phyloP scores from a whole-genome alignment of 1,140 invertebrate species.

The Mesaphorura yosii region DNA sequence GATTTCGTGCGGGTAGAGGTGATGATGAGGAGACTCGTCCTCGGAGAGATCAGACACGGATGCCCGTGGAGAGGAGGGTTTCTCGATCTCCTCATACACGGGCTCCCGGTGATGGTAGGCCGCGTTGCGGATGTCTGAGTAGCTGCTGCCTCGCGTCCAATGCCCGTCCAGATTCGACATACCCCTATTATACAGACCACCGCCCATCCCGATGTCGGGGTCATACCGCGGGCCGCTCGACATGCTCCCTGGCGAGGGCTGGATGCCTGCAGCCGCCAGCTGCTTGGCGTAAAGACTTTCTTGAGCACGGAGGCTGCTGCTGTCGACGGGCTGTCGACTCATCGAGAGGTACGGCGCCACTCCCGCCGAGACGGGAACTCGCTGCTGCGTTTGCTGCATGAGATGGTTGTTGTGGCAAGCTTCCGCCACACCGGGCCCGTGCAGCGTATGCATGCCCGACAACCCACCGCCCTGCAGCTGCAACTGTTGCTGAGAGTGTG shows the following conservation, averaged over 20 bases:
- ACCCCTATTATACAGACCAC: constrained; percentile 27
- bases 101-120: constrained; percentile 25
- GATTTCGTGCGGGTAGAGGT: constrained; percentile 27
- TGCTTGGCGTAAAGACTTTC: constrained; percentile 30
- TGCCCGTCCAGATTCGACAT: constrained; percentile 20
- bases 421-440: constrained; percentile 8
- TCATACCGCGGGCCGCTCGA: constrained; percentile 15
- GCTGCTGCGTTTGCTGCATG: too few relatives aligned
- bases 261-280: constrained; percentile 23
- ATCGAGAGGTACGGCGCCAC: constrained; percentile 21
- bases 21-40: constrained; percentile 28
- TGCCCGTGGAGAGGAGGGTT: constrained; percentile 28
- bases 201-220: constrained; percentile 14
- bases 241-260: constrained; percentile 29
- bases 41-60: constrained; percentile 30
- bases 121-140: constrained; percentile 28
- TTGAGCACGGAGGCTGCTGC: constrained; percentile 19
- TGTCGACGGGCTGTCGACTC: constrained; percentile 26
- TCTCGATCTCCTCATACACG: constrained; percentile 31
- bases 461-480: constrained; percentile 5
- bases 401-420: constrained; percentile 30
- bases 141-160: constrained; percentile 31
- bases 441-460: not conserved
- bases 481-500: constrained; percentile 29
- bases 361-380: constrained; percentile 19